phyloP scores from a whole-genome alignment of 2,113 vertebrate species.

The Macquaria australasica region DNA sequence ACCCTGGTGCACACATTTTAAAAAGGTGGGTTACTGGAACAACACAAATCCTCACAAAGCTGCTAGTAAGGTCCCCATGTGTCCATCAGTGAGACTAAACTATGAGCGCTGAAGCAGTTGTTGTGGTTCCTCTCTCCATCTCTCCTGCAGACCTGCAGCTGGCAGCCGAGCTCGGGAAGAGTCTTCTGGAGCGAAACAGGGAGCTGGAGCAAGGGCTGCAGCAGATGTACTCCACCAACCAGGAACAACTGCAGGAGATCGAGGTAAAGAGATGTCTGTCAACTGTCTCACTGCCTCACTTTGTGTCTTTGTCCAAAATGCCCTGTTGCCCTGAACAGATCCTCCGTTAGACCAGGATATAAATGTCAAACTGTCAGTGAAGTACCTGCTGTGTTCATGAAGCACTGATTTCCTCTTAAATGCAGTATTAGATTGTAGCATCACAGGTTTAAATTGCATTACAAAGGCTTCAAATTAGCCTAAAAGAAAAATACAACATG shows the following conservation, averaged over 20 bases:
- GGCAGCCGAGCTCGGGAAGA: conserved; percentile 97
- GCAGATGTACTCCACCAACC: conserved; percentile 94
- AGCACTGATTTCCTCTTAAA: too few species aligned
- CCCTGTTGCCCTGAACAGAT: too few species aligned
- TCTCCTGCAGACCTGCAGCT: conserved; percentile 92
- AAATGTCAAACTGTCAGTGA: neutral
- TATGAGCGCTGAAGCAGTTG: neutral
- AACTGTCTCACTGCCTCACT: neutral
- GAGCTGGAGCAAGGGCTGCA: conserved; percentile 95
- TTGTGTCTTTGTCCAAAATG: neutral
- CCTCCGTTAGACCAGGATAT: neutral
- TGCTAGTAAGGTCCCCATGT: neutral
- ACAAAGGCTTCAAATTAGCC: neutral
- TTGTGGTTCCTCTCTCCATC: neutral
- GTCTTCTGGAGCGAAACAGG: conserved; percentile 93
- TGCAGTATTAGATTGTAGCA: too few species aligned
- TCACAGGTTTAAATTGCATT: neutral
- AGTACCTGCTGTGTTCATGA: neutral
- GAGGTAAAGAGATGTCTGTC: conserved; percentile 85
- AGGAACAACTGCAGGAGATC: conserved; percentile 95
- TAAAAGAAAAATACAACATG: neutral
- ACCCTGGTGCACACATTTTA: neutral
- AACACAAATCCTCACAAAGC: conserved; percentile 18
- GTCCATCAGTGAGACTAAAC: neutral
- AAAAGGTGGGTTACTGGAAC: conserved; percentile 29